These are phyloP conservation scores for Aplysina aerophoba DNA, from an alignment of 37 sponge, comb jelly and placozoan species.

Conservation along the genomic window DNA sequence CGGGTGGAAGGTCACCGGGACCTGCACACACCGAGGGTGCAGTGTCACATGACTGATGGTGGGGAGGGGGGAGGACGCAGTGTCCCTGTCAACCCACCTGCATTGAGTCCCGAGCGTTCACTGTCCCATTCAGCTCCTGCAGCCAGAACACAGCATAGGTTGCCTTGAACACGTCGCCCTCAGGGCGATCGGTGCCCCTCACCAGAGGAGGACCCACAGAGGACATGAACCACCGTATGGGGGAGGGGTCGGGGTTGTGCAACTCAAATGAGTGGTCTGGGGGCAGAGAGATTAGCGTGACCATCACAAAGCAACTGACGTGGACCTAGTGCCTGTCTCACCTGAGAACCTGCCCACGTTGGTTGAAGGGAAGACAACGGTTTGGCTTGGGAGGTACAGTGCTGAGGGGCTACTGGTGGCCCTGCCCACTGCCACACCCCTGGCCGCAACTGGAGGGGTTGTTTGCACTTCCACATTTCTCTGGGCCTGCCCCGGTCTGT, in stretches of 20 bases:
- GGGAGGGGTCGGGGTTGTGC: slow-evolving; percentile 43
- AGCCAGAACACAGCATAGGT: slow-evolving; percentile 59
- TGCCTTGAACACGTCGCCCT: slow-evolving; percentile 39
- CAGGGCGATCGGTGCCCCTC: slow-evolving; percentile 18
- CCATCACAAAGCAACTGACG: neutral
- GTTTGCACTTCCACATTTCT: neutral
- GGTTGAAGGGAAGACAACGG: slow-evolving; percentile 28
- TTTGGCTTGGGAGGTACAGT: neutral
- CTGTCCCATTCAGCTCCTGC: slow-evolving; percentile 23
- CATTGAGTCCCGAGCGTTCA: neutral
- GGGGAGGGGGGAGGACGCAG: neutral
- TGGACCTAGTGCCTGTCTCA: neutral
- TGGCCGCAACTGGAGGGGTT: neutral
- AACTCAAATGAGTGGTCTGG: slow-evolving; percentile 53
- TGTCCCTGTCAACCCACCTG: slow-evolving; percentile 34
- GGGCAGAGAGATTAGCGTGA: neutral
- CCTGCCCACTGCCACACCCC: neutral
- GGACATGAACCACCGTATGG: slow-evolving; percentile 45
- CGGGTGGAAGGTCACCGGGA: slow-evolving; percentile 55
- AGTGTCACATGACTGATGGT: neutral
- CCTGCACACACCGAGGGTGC: slow-evolving; percentile 6
- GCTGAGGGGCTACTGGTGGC: neutral
- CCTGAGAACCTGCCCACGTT: slow-evolving; percentile 26
- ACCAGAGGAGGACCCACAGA: slow-evolving; percentile 48
- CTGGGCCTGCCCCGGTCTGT: neutral